Evolutionary conservation across 2,797 vertebrate species (phyloP).

Genomic region (Cryptoblepharus egeriae): DNA sequence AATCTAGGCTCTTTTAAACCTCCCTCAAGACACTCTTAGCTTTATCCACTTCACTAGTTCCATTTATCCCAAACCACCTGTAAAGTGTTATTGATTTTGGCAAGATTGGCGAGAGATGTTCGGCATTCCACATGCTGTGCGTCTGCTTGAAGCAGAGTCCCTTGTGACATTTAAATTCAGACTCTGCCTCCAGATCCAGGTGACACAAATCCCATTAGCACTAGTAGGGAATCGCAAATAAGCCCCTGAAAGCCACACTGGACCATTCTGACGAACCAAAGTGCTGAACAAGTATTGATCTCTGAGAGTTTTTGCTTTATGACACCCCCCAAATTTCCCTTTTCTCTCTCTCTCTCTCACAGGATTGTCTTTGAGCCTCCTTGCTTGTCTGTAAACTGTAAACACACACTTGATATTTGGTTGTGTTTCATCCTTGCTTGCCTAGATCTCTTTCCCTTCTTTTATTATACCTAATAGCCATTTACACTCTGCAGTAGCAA

Average conservation of each 20-base stretch:
- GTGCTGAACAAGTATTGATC: slow-evolving; percentile 49
- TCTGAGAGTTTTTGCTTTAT: slow-evolving; percentile 38
- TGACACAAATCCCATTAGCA: slow-evolving; percentile 55
- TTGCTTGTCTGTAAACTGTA: slow-evolving; percentile 51
- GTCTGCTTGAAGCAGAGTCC: background rate
- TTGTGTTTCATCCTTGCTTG: slow-evolving; percentile 44
- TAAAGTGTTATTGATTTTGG: slow-evolving; percentile 16
- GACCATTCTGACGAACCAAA: slow-evolving; percentile 35
- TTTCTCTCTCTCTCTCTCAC: background rate
- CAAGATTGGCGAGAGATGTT: background rate
- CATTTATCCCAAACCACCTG: slow-evolving; percentile 26
- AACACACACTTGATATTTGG: slow-evolving; percentile 23
- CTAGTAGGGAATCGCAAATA: background rate
- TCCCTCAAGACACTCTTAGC: background rate
- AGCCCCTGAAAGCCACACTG: slow-evolving; percentile 46
- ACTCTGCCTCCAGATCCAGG: slow-evolving; percentile 11
- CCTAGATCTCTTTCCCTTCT: background rate
- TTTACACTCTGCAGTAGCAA: background rate
- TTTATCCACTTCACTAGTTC: background rate
- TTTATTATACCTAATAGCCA: slow-evolving; percentile 21
- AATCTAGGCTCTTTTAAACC: slow-evolving; percentile 7
- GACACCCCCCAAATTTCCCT: slow-evolving; percentile 26
- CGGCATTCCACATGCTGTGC: background rate
- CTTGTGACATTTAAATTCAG: slow-evolving; percentile 14
- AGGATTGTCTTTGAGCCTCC: background rate